Conservation (phyloP, 2,797 vertebrate species). For the Apogon hyalosoma region DNA sequence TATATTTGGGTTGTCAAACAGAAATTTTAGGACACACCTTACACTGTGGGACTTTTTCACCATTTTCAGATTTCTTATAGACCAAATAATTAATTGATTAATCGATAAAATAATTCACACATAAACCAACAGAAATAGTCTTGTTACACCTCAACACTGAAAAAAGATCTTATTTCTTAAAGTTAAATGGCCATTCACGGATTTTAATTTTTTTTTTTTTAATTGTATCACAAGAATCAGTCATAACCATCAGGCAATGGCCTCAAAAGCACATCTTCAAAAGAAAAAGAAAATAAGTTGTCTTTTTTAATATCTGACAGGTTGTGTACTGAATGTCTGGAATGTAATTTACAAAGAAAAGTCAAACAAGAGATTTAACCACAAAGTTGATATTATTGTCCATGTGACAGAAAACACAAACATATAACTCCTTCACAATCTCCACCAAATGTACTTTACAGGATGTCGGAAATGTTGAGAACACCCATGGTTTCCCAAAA, state of each 20-base stretch:
- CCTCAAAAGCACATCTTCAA: constrained; percentile 5
- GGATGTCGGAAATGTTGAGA: constrained; percentile 10
- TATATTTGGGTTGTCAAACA: too few species aligned
- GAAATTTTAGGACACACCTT: too few species aligned
- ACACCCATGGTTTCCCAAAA: constrained; percentile 8
- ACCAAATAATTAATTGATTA: too few species aligned
- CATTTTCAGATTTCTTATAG: too few species aligned
- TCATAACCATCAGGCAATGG: background rate
- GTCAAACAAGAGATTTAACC: constrained; percentile 47
- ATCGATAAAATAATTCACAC: too few species aligned
- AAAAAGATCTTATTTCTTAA: too few species aligned
- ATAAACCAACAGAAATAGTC: too few species aligned
- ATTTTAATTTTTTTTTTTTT: too few species aligned
- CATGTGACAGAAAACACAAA: constrained; percentile 34
- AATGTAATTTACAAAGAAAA: constrained; percentile 60
- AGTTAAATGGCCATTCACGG: background rate
- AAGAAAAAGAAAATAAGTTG: constrained; percentile 38
- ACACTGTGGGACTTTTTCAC: too few species aligned
- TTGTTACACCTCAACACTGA: too few species aligned
- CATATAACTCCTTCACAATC: constrained; percentile 20
- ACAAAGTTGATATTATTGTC: constrained; percentile 36
- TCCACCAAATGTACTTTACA: constrained; percentile 9
- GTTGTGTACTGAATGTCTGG: constrained; percentile 46
- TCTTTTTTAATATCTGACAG: constrained; percentile 66
- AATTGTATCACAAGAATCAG: background rate